Base-by-base conservation (phyloP, 1,140 invertebrate species). In the Ostrea denselamellosa region DNA sequence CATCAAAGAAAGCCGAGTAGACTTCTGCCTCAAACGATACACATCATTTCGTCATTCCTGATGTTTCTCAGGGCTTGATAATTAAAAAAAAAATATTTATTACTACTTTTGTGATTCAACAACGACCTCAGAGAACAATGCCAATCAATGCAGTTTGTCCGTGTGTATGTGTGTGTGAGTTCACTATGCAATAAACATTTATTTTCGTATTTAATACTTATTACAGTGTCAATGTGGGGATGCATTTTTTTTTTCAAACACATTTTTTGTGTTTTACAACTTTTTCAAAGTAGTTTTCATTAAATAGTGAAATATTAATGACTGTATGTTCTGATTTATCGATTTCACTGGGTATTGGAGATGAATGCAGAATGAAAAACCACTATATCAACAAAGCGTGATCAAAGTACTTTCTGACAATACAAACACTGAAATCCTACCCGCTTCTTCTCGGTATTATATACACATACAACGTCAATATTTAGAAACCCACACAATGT, bases 11-110 rank as follows among this genome's bases (percentile, higher is more conserved):
- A 77, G 25, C 14, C 68, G 68, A 12, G 68, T 77, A 34, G 68
- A 77, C 68, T 77, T 77, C 68, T 77, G 68, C 25, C 28, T 77
- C 9, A 77, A 77, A 25, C 68, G 14, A 9, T 77, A 77, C 68
- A 77, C 68, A 14, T 22, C 28, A 9, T 77, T 77, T 25, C 68
- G 68, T 25, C 68, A 77, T 77, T 77, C 68, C 22, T 77, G 68
- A 71, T 34, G 8, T 28, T 25, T 22, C 22, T 71, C 12, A 28
- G 68, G 12, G 17, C n/a, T n/a, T n/a, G 56, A 19, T n/a, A n/a
- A n/a, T n/a, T n/a, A 56, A 17, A 17, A 17, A 19, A n/a, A 2
- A 19, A 7, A 17, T 62, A 19, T 19, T 62, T n/a, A 62, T 62
- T 17, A 62, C 19, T 62, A 3, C 0, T 19, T 62, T n/a, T 19